Evolutionary conservation across 2,888 invertebrate genomes (phyloP).

Genomic region (Torymus texanus): DNA sequence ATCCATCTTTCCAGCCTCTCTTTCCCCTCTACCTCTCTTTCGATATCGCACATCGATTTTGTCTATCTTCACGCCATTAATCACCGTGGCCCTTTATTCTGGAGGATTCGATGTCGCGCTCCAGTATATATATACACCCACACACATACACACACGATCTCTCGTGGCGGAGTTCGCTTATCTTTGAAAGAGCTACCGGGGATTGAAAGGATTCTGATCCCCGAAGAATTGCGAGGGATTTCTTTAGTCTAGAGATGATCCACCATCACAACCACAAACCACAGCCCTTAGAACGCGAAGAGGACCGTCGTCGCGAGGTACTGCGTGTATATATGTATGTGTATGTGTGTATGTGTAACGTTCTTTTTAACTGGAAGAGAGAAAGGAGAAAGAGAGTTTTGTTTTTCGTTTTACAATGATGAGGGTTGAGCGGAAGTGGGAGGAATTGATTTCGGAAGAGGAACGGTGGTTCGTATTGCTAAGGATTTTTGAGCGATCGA

Average conservation of each 20-base stretch:
- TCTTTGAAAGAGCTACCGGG: neutral
- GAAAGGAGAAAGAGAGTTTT: too few relatives aligned
- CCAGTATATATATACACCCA: conserved; percentile 22
- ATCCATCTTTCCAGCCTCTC: neutral
- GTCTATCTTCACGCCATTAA: conserved; percentile 44
- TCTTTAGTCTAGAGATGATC: conserved; percentile 16
- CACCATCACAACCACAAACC: neutral
- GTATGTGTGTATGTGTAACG: too few relatives aligned
- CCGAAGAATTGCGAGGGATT: conserved; percentile 29
- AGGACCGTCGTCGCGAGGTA: too few relatives aligned
- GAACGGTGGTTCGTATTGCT: too few relatives aligned
- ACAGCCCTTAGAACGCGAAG: neutral
- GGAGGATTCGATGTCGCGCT: neutral
- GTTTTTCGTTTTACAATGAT: too few relatives aligned
- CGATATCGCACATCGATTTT: conserved; percentile 14
- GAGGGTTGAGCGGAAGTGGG: too few relatives aligned
- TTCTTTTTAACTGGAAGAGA: too few relatives aligned
- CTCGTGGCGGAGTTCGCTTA: too few relatives aligned
- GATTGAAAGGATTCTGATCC: conserved; percentile 38
- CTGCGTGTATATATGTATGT: too few relatives aligned
- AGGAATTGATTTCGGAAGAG: too few relatives aligned
- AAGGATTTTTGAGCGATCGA: too few relatives aligned
- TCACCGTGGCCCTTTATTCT: conserved; percentile 39
- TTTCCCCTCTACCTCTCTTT: neutral
- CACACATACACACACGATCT: too few relatives aligned